Evolutionary conservation across 2,797 vertebrate species (phyloP), one percentile per base, ranked within the genome.

Genomic region (Pantherophis alleghaniensis): DNA sequence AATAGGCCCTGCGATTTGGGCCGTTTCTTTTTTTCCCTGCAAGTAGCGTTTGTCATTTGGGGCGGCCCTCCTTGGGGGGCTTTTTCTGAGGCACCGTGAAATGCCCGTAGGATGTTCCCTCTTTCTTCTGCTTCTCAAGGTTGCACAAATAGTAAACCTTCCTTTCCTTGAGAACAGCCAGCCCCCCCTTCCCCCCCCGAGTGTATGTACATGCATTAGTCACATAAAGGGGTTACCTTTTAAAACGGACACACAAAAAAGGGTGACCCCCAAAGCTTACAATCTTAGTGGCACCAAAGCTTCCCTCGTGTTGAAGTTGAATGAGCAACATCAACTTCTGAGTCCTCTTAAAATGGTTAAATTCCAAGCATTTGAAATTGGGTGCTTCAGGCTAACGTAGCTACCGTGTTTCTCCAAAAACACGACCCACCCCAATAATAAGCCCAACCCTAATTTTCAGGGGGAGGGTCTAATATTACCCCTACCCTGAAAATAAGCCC

Each of bases 21-120:
- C 89, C 42, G 47, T 92, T 89, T 32, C 74, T 94, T 47, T 92
- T 88, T 28, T 66, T 93, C 22, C 59, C 22, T 3, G 94, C 88
- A 28, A 90, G 91, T 92, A 87, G 51, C 88, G 89, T 59, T 26
- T 95, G 93, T 92, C 86, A 56, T 89, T 92, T 92, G 92, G 93
- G 66, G 91, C 91, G 92, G 57, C 96, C 20, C 92, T 92, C 79
- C 79, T 60, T 95, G 63, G 92, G 12, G 7, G 4, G 20, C 1
- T 28, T 42, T 26, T 63, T 22, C 12, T 74, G 10, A 26, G 20
- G 66, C 16, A 88, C 55, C 42, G 47, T 61, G 47, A 51, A 56
- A 56, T 28, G 10, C 87, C 69, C 86, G 93, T 83, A 59, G 18
- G 94, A 2, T 91, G 88, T 87, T 79, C 59, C 53, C 89, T 89